A percentile compares a stretch with the other conserved stretches of the same genome.
Conservation (phyloP, 2,888 invertebrate genomes). For the Hartigia nigra region DNA sequence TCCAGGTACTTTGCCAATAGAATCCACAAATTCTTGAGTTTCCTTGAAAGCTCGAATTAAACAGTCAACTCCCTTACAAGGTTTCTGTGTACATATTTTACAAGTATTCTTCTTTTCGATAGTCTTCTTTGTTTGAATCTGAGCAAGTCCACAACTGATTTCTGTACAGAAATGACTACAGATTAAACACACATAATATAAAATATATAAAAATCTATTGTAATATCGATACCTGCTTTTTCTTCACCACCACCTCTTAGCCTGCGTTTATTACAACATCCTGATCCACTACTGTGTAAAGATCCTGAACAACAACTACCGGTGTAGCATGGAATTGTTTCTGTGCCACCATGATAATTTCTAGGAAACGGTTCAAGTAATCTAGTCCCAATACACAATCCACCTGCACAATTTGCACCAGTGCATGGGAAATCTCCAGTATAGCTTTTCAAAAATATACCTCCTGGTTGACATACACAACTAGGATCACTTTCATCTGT, state of each 20-base stretch:
- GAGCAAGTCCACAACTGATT: neutral
- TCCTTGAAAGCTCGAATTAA: slow-evolving; percentile 42
- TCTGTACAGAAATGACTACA: neutral
- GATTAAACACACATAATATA: neutral
- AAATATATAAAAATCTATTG: neutral
- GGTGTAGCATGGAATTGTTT: slow-evolving; percentile 12
- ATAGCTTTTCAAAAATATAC: slow-evolving; percentile 13
- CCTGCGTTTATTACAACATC: slow-evolving; percentile 24
- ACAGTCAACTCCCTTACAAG: slow-evolving; percentile 38
- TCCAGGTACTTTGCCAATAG: slow-evolving; percentile 45
- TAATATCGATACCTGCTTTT: slow-evolving; percentile 20
- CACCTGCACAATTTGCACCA: slow-evolving; percentile 20
- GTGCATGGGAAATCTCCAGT: slow-evolving; percentile 28
- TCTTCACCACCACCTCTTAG: slow-evolving; percentile 43
- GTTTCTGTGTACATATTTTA: slow-evolving; percentile 29
- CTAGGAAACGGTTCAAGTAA: slow-evolving; percentile 11
- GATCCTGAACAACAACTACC: slow-evolving; percentile 17
- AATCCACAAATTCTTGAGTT: slow-evolving; percentile 44
- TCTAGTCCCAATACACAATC: slow-evolving; percentile 25
- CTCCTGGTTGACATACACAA: slow-evolving; percentile 20
- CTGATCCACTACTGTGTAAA: neutral
- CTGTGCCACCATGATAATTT: slow-evolving; percentile 15
- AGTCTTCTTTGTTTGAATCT: neutral
- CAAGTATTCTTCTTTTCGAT: slow-evolving; percentile 2
- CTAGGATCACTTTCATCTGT: neutral